Base-by-base conservation (phyloP, 2,888 invertebrate genomes). In the Tiphia femorata region DNA sequence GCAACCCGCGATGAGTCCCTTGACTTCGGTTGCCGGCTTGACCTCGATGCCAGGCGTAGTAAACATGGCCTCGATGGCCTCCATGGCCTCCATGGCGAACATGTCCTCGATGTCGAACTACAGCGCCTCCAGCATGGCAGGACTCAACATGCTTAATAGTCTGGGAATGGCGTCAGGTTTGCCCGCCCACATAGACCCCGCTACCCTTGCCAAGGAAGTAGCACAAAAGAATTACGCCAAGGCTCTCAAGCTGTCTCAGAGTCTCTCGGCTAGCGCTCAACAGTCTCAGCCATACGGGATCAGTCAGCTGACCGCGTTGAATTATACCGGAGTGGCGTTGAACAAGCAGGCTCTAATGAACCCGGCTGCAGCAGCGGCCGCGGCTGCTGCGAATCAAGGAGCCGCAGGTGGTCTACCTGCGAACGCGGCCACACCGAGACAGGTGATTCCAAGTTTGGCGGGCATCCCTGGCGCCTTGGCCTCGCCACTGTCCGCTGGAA, bases 221-320 rank as follows among this genome's bases (percentile, higher is more conserved):
- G 93, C 93, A 30, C 93, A 93, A 80, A 93, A 93, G 84, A 93
- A 91, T 81, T 93, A 93, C 82, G 91, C 92, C 29, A 92, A 92
- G 81, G 91, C 91, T 10, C 86, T 92, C 42, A 90, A 90, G 76
- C 81, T 89, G 64, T 89, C 88, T 6, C 85, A 85, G 20, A 33
- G 33, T 8, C 33, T 33, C 12, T 33, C 33, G 12, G 33, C 33
- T 3, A 14, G 33, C 6, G n/a, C n/a, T n/a, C 85, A 84, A 23
- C 81, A 65, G 41, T 50, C 64, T 0, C 73, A 73, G 17, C 64
- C 75, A 3, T 68, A 73, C 69, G 58, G 73, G 64, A 68, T 82
- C 29, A 87, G 85, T 69, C 87, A 87, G 14, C 81, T 90, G 30
- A 88, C 88, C 56, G 89, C 90, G 1, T 83, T 90, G 23, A 89